Conservation (phyloP, 2,888 invertebrate genomes). For the Melinaea menophilus region DNA sequence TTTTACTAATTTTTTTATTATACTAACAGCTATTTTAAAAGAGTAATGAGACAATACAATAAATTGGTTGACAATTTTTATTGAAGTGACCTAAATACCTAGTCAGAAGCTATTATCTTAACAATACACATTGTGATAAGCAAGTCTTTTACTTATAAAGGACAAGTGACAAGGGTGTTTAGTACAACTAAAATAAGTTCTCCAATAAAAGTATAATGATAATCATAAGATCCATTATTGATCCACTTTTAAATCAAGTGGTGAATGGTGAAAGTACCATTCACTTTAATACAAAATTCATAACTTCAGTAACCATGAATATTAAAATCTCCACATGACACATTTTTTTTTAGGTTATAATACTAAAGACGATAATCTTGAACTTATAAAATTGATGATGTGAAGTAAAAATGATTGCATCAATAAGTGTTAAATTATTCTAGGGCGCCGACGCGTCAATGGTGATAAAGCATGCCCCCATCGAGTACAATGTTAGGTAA, state of each 20-base stretch:
- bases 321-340: conserved; percentile 2
- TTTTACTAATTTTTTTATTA: background rate
- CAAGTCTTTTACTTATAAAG: conserved; percentile 11
- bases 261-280: conserved; percentile 64
- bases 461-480: conserved; percentile 27
- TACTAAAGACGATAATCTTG: background rate
- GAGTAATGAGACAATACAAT: background rate
- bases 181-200: background rate
- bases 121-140: conserved; percentile 32
- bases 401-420: conserved; percentile 14
- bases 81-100: conserved; percentile 44
- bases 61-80: conserved; percentile 18
- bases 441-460: conserved; percentile 36
- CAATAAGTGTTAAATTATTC: conserved; percentile 23
- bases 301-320: conserved; percentile 14
- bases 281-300: conserved; percentile 50
- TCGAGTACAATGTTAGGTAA: conserved; percentile 25
- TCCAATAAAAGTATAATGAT: background rate
- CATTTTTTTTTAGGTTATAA: background rate
- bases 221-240: no score
- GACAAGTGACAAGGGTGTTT: background rate
- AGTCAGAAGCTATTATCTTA: conserved; percentile 35
- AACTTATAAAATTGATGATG: background rate
- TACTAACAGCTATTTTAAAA: background rate
- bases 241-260: background rate